phyloP scores from a whole-genome alignment of 2,888 invertebrate genomes.

The Trilocha varians region DNA sequence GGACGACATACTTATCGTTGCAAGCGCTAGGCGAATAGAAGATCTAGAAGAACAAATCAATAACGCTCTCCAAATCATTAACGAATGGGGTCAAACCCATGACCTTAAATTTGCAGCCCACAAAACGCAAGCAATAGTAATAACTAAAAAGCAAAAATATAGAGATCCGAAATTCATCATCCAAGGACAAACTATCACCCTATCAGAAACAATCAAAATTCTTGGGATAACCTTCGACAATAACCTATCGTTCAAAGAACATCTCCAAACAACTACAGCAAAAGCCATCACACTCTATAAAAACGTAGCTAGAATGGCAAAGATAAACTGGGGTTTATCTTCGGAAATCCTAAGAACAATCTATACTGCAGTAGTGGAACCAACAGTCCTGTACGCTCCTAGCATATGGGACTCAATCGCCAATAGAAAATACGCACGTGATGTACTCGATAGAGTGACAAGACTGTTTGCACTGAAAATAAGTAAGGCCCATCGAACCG shows the following conservation, averaged over 20 bases:
- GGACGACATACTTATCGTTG: conserved; percentile 6
- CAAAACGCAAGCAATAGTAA: too few species aligned
- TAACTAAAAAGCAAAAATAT: too few species aligned
- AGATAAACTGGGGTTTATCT: background rate
- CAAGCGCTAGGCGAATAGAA: conserved; percentile 5
- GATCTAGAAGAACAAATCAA: conserved; percentile 8
- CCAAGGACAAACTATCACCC: too few species aligned
- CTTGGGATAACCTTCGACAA: conserved; percentile 5
- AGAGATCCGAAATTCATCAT: too few species aligned
- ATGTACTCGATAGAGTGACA: background rate
- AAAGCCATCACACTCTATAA: background rate
- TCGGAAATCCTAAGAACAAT: background rate
- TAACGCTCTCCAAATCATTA: conserved; percentile 6
- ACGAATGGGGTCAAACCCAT: background rate
- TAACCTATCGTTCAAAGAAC: conserved; percentile 3
- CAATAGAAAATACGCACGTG: background rate
- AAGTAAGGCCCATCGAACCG: conserved; percentile 3
- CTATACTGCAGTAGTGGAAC: too few species aligned
- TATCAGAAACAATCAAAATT: background rate
- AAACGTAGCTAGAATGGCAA: background rate
- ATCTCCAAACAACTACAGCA: too few species aligned
- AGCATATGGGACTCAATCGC: background rate
- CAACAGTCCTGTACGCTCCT: too few species aligned
- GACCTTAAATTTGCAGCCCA: background rate
- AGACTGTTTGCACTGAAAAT: conserved; percentile 3